Percentiles rank a stretch among this genome's conserved stretches.
phyloP scores from a whole-genome alignment of 1,140 invertebrate genomes.

The Drosophila sturtevanti region DNA sequence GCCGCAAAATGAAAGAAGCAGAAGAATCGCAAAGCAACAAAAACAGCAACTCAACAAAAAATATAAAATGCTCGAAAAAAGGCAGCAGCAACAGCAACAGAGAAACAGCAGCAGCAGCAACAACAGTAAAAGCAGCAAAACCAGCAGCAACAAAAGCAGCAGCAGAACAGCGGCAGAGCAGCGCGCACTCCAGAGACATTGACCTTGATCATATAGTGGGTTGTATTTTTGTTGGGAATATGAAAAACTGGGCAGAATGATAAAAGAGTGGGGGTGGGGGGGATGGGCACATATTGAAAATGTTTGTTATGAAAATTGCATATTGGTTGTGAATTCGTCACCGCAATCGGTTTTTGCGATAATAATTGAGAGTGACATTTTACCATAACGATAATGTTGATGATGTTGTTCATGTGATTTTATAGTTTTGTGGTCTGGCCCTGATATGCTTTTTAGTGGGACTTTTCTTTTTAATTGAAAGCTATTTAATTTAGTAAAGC shows the following conservation, averaged over 20 bases:
- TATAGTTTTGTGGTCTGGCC: not conserved
- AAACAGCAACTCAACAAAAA: slow-evolving; percentile 53
- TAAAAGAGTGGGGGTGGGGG: not conserved
- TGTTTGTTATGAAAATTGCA: slow-evolving; percentile 1
- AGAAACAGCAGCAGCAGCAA: slow-evolving; percentile 25
- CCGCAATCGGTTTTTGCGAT: slow-evolving; percentile 3
- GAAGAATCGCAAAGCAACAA: slow-evolving; percentile 6
- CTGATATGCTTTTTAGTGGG: not conserved
- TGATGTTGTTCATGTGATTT: not conserved
- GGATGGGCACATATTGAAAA: not conserved
- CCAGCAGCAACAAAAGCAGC: slow-evolving; percentile 3
- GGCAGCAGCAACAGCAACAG: slow-evolving; percentile 8
- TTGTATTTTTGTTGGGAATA: slow-evolving; percentile 22
- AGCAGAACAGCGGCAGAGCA: not conserved
- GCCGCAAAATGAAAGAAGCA: slow-evolving; percentile 57
- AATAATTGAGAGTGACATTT: slow-evolving; percentile 13
- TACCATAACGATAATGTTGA: not conserved
- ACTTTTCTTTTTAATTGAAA: not conserved
- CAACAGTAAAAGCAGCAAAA: slow-evolving; percentile 28
- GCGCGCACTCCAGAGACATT: slow-evolving; percentile 66
- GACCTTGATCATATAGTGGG: slow-evolving; percentile 69
- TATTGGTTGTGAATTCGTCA: slow-evolving; percentile 5
- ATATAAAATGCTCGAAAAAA: slow-evolving; percentile 17
- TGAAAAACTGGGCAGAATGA: not conserved
- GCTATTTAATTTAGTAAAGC: not conserved